Evolutionary conservation across 1,140 invertebrate species (phyloP).

Genomic region (Apis dorsata): DNA sequence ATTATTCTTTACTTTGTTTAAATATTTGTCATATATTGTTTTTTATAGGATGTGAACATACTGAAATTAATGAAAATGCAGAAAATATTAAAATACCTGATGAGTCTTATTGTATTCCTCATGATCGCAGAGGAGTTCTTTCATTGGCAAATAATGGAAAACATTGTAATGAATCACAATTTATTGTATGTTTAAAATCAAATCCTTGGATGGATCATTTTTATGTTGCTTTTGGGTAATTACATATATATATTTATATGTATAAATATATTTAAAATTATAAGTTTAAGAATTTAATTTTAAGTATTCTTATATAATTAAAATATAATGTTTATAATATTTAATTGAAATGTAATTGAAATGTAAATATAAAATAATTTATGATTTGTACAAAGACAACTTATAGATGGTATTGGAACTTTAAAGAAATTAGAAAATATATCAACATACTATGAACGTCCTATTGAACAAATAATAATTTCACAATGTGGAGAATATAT

Average conservation of each 20-base stretch:
- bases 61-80: not conserved
- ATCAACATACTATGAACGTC: constrained; percentile 79
- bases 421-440: constrained; percentile 79
- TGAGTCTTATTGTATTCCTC: constrained; percentile 62
- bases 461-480: constrained; percentile 76
- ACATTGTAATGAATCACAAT: constrained; percentile 89
- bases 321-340: not conserved
- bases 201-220: constrained; percentile 87
- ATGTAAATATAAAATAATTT: constrained; percentile 26
- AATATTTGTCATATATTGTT: not conserved
- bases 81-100: constrained; percentile 35
- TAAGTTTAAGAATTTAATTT: too few relatives aligned
- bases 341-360: not conserved
- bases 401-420: constrained; percentile 80
- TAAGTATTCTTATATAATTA: not conserved
- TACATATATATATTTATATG: too few relatives aligned
- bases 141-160: constrained; percentile 85
- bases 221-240: constrained; percentile 89
- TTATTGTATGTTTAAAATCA: constrained; percentile 88
- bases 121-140: constrained; percentile 77
- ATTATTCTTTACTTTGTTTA: not conserved
- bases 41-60: not conserved
- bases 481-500: constrained; percentile 70
- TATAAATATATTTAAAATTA: too few relatives aligned
- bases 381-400: constrained; percentile 69